Evolutionary conservation across 2,797 vertebrate genomes (phyloP).

Genomic region (Enteromius unitaeniatus): DNA sequence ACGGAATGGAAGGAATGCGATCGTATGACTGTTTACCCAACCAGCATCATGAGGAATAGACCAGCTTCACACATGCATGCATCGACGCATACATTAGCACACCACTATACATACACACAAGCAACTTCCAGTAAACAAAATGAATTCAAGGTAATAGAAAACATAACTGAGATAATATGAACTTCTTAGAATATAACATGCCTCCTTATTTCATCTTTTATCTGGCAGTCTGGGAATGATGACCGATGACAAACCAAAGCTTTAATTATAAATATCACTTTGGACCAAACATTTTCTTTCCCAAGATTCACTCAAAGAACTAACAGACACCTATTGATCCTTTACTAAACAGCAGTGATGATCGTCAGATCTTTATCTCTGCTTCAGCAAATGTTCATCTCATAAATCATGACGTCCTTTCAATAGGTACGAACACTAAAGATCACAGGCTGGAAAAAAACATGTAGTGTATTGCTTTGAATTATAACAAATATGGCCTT

Average conservation of each 20-base stretch:
- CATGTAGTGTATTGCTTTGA: neutral
- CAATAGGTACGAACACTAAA: neutral
- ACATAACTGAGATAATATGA: neutral
- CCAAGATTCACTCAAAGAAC: neutral
- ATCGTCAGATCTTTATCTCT: conserved; percentile 7
- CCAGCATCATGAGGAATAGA: conserved; percentile 56
- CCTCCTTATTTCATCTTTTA: neutral
- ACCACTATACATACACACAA: conserved; percentile 24
- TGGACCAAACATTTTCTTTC: neutral
- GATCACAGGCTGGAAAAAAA: conserved; percentile 2
- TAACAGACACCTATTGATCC: neutral
- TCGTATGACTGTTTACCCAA: conserved; percentile 68
- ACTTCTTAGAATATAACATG: neutral
- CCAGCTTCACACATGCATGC: conserved; percentile 33
- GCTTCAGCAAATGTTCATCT: neutral
- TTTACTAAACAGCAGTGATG: conserved; percentile 2
- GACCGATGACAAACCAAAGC: neutral
- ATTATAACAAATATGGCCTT: neutral
- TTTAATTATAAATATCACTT: neutral
- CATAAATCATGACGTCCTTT: neutral
- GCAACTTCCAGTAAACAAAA: neutral
- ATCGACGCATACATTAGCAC: conserved; percentile 15
- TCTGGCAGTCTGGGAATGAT: neutral
- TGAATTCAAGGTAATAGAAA: neutral
- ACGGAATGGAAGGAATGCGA: conserved; percentile 73